A percentile compares a stretch with the other conserved stretches of the same genome.
phyloP scores from a whole-genome alignment of 2,113 vertebrate genomes.

The Xyrauchen texanus region DNA sequence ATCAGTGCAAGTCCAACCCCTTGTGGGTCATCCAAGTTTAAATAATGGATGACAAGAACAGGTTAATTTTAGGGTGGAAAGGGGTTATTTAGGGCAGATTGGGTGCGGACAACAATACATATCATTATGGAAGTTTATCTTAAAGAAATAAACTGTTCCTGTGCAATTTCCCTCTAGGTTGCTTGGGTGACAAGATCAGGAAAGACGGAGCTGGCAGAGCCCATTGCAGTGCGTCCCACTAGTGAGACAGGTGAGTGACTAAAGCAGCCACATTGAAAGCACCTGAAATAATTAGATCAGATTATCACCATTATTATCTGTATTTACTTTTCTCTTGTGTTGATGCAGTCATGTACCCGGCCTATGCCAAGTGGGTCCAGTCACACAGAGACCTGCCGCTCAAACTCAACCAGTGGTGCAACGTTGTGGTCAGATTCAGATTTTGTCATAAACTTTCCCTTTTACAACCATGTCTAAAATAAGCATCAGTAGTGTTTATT shows the following conservation, averaged over 20 bases:
- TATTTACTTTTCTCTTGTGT: neutral
- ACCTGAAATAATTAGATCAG: neutral
- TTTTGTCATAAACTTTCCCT: neutral
- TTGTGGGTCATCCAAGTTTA: too few species aligned
- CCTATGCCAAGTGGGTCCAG: slow-evolving; percentile 97
- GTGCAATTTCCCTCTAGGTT: slow-evolving; percentile 74
- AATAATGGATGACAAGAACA: too few species aligned
- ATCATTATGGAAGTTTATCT: too few species aligned
- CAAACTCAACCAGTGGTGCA: slow-evolving; percentile 99
- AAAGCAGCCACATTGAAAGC: neutral
- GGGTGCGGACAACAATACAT: too few species aligned
- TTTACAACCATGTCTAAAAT: neutral
- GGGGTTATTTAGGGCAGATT: too few species aligned
- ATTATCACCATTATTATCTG: neutral
- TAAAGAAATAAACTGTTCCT: neutral
- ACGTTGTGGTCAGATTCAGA: slow-evolving; percentile 87
- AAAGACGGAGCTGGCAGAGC: slow-evolving; percentile 94
- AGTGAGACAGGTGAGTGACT: slow-evolving; percentile 90
- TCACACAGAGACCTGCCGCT: slow-evolving; percentile 97
- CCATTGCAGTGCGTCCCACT: slow-evolving; percentile 93
- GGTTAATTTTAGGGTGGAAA: too few species aligned
- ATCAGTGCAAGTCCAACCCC: too few species aligned
- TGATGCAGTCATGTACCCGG: slow-evolving; percentile 89
- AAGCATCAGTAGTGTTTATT: neutral
- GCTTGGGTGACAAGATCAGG: slow-evolving; percentile 98